Percentiles rank a stretch among this genome's conserved stretches.
These are phyloP conservation scores for Tachina lurida DNA, from an alignment of 2,888 invertebrate genomes.

Conservation along the genomic window DNA sequence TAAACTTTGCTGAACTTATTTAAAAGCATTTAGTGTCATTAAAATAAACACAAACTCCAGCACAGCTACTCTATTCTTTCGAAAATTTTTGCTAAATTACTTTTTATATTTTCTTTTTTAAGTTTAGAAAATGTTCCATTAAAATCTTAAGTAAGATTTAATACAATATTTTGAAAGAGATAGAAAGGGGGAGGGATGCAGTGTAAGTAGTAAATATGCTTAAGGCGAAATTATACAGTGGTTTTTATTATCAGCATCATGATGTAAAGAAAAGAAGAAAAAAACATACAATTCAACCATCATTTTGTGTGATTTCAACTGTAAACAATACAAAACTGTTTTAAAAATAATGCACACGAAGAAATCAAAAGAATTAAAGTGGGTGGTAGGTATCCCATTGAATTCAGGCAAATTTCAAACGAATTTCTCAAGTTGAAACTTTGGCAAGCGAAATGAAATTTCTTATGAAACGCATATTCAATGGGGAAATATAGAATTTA, in stretches of 20 bases:
- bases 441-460: neutral
- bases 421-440: too few relatives aligned
- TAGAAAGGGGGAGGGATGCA: neutral
- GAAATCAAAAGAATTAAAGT: neutral
- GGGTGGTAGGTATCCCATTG: neutral
- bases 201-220: neutral
- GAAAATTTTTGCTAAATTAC: constrained; percentile 38
- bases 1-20: constrained; percentile 54
- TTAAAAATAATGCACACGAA: constrained; percentile 27
- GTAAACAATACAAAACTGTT: constrained; percentile 57
- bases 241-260: constrained; percentile 51
- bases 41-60: constrained; percentile 23
- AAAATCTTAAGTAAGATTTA: constrained; percentile 28
- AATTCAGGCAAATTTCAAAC: neutral
- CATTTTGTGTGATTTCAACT: constrained; percentile 57
- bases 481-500: too few relatives aligned
- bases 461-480: too few relatives aligned
- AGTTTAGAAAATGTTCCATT: constrained; percentile 34
- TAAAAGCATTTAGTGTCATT: constrained; percentile 49
- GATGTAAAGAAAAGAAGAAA: constrained; percentile 17
- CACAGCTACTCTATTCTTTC: constrained; percentile 8
- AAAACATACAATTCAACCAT: constrained; percentile 50
- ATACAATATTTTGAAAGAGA: neutral
- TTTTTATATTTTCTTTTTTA: constrained; percentile 21
- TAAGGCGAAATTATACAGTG: constrained; percentile 31